Evolutionary conservation across 2,797 vertebrate genomes (phyloP).

Genomic region (Rhinoraja longicauda): DNA sequence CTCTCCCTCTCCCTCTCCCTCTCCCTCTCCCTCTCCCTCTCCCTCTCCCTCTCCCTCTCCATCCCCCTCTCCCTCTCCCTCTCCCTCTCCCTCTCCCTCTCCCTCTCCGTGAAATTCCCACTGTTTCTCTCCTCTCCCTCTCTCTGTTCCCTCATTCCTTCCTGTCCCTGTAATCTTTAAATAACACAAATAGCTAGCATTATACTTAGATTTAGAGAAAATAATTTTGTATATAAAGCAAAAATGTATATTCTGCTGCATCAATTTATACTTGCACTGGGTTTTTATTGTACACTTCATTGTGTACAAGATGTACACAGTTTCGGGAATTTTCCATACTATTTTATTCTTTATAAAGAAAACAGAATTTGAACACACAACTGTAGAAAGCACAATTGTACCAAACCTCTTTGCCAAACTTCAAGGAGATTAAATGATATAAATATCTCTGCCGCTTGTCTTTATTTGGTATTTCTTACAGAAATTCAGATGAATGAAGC

Average conservation of each 20-base stretch:
- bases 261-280: conserved; percentile 36
- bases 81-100: not conserved
- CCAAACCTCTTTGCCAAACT: conserved; percentile 38
- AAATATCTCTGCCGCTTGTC: not conserved
- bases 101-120: not conserved
- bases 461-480: not conserved
- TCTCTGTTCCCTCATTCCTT: not conserved
- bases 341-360: conserved; percentile 40
- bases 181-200: conserved; percentile 30
- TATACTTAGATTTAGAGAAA: conserved; percentile 35
- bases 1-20: not conserved
- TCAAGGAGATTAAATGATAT: conserved; percentile 29
- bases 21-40: not conserved
- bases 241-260: conserved; percentile 39
- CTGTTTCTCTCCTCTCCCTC: not conserved
- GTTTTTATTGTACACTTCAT: conserved; percentile 34
- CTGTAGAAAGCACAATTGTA: conserved; percentile 39
- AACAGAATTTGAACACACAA: conserved; percentile 37
- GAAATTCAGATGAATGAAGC: too few relatives aligned
- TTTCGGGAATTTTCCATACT: conserved; percentile 37
- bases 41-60: not conserved
- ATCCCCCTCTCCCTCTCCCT: not conserved
- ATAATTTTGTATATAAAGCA: conserved; percentile 37
- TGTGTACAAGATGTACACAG: conserved; percentile 34
- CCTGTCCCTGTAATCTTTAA: not conserved